A percentile compares a stretch with the other conserved stretches of the same genome.
phyloP scores from a whole-genome alignment of 1,140 invertebrate species.

The Melanaphis sacchari region DNA sequence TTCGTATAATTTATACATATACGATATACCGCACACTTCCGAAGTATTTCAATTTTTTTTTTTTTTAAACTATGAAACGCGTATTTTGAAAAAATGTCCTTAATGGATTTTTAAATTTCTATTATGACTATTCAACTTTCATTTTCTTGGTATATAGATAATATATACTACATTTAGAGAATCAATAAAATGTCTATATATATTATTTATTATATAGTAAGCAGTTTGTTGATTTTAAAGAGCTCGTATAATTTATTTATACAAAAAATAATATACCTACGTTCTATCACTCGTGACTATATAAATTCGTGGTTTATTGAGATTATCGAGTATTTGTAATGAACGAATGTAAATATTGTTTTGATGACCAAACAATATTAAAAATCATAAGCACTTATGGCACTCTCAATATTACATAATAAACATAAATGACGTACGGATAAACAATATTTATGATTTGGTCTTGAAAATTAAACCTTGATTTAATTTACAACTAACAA shows the following conservation, averaged over 20 bases:
- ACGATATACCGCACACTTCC: neutral
- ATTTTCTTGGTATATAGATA: neutral
- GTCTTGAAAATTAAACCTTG: slow-evolving; percentile 17
- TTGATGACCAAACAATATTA: neutral
- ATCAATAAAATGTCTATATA: neutral
- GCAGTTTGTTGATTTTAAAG: neutral
- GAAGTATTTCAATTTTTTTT: no score
- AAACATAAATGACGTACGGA: neutral
- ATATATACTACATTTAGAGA: neutral
- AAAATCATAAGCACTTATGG: neutral
- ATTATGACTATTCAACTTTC: neutral
- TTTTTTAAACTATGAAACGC: neutral
- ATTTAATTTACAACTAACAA: neutral
- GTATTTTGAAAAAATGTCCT: neutral
- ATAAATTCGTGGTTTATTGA: neutral
- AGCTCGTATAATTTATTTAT: neutral
- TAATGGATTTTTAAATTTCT: neutral
- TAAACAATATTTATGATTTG: neutral
- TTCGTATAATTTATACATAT: neutral
- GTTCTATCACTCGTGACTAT: neutral
- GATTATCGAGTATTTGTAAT: slow-evolving; percentile 6
- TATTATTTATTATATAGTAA: neutral
- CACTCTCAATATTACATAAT: slow-evolving; percentile 14
- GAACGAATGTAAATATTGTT: neutral
- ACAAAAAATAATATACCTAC: neutral